phyloP scores from a whole-genome alignment of 2,888 invertebrate genomes.

The Liposcelis brunnea region DNA sequence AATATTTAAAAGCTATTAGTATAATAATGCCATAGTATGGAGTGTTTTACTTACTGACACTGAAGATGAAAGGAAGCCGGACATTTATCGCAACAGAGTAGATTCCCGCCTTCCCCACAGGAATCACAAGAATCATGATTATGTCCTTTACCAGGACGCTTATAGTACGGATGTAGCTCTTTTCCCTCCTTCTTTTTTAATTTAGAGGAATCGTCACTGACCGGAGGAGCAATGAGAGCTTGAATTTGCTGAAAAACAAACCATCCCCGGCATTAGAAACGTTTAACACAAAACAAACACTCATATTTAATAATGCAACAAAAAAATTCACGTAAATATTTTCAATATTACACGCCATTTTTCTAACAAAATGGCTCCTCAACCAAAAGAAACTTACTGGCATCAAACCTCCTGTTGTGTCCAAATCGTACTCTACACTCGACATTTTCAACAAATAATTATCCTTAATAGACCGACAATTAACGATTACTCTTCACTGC shows the following conservation, averaged over 20 bases:
- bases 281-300: slow-evolving; percentile 20
- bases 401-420: slow-evolving; percentile 68
- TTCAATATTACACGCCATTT: background rate
- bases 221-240: slow-evolving; percentile 72
- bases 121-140: slow-evolving; percentile 90
- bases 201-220: slow-evolving; percentile 43
- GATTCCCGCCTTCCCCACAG: slow-evolving; percentile 85
- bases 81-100: slow-evolving; percentile 90
- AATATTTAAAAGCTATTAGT: slow-evolving; percentile 3
- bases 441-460: slow-evolving; percentile 28
- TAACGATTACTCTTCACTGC: no score
- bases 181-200: slow-evolving; percentile 36
- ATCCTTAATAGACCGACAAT: no score
- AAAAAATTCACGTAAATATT: background rate
- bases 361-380: background rate
- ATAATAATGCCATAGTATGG: no score
- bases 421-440: slow-evolving; percentile 55
- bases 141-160: slow-evolving; percentile 71
- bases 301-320: slow-evolving; percentile 19
- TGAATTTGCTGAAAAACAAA: slow-evolving; percentile 54
- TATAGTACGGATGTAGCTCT: slow-evolving; percentile 64
- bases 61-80: slow-evolving; percentile 90
- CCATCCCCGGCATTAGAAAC: no score
- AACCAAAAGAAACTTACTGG: slow-evolving; percentile 42
- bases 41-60: slow-evolving; percentile 74